Evolutionary conservation across 1,140 invertebrate genomes (phyloP).

Genomic region (Drosophila setifemur): DNA sequence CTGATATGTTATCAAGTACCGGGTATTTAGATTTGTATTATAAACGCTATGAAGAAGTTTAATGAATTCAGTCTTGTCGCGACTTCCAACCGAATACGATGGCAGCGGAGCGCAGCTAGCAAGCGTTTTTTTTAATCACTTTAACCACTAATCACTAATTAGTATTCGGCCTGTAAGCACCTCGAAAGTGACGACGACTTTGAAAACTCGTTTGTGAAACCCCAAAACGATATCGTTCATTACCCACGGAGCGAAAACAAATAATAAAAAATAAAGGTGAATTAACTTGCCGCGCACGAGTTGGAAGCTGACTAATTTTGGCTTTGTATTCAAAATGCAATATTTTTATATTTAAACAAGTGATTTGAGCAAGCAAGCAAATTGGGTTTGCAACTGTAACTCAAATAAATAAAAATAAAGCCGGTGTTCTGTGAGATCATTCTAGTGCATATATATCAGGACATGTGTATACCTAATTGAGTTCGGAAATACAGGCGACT

Average conservation of each 20-base stretch:
- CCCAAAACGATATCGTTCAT: slow-evolving; percentile 8
- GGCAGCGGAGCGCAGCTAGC: slow-evolving; percentile 24
- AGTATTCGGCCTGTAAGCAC: slow-evolving; percentile 21
- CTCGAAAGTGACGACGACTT: slow-evolving; percentile 34
- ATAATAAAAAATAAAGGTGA: slow-evolving; percentile 52
- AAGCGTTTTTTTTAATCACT: background rate
- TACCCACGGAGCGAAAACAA: slow-evolving; percentile 6
- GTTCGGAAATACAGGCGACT: background rate
- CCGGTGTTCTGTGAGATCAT: background rate
- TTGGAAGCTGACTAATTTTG: slow-evolving; percentile 1
- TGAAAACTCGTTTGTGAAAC: slow-evolving; percentile 46
- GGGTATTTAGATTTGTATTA: slow-evolving; percentile 8
- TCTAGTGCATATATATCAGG: background rate
- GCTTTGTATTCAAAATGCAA: background rate
- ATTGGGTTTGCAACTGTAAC: background rate
- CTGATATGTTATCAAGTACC: slow-evolving; percentile 11
- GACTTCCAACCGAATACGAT: slow-evolving; percentile 44
- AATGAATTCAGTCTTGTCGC: slow-evolving; percentile 45
- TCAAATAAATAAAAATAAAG: background rate
- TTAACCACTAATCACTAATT: slow-evolving; percentile 22
- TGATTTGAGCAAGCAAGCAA: background rate
- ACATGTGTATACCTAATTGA: background rate
- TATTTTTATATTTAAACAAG: slow-evolving; percentile 11
- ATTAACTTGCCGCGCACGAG: slow-evolving; percentile 31
- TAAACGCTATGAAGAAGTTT: slow-evolving; percentile 7